Conservation (phyloP, 2,113 vertebrate species). For the Morone saxatilis region DNA sequence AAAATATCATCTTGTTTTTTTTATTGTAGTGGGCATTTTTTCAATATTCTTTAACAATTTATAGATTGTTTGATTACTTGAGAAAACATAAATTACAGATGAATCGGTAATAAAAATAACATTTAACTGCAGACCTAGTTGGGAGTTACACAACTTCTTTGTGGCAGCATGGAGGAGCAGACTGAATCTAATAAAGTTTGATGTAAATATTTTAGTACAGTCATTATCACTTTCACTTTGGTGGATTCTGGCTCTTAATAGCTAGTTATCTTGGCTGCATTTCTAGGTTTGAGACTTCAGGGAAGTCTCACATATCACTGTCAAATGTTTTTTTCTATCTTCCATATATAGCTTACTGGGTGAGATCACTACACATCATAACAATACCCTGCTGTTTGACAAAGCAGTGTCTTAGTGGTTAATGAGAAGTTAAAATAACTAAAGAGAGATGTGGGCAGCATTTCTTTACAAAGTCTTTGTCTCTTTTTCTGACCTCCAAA, state of each 20-base stretch:
- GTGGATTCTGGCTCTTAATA: slow-evolving; percentile 8
- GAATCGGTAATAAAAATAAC: neutral
- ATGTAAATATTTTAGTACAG: neutral
- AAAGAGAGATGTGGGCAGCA: neutral
- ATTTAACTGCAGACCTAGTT: neutral
- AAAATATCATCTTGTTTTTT: too few relatives aligned
- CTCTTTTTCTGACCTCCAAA: neutral
- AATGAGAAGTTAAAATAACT: slow-evolving; percentile 9
- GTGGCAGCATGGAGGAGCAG: neutral
- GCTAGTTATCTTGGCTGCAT: slow-evolving; percentile 6
- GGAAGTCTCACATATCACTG: slow-evolving; percentile 24
- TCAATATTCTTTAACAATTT: neutral
- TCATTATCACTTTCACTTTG: slow-evolving; percentile 18
- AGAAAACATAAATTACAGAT: too few relatives aligned
- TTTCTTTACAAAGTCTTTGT: neutral
- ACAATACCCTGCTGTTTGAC: slow-evolving; percentile 13
- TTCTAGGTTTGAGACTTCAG: slow-evolving; percentile 18
- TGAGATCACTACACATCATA: slow-evolving; percentile 25
- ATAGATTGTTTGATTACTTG: neutral
- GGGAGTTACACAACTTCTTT: neutral
- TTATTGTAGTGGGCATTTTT: neutral
- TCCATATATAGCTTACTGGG: slow-evolving; percentile 30
- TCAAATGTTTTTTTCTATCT: slow-evolving; percentile 1
- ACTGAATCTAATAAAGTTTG: neutral
- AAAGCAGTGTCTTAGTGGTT: slow-evolving; percentile 4